Evolutionary conservation across 2,113 vertebrate species (phyloP), one percentile per base, ranked within the genome.

Genomic region (Menura novaehollandiae): DNA sequence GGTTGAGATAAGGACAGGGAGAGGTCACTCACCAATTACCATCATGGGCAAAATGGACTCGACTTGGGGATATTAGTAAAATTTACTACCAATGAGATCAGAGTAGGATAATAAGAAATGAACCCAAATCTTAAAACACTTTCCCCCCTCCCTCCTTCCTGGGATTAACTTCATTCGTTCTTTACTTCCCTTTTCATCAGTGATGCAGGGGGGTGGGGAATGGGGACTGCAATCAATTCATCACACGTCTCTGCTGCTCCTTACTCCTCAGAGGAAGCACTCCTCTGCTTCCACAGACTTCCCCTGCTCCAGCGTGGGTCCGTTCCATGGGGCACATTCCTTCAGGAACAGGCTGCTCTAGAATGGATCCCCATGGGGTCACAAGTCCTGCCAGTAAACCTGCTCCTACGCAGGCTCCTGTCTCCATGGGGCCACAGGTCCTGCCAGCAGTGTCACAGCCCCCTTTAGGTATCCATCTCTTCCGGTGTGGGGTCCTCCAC

Each of bases 231-330:
- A 5, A 14, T 39, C 35, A 81, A 33, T 62, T 63, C 7, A 39
- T 33, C 24, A 27, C 0, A 1, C 20, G 2, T 46, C 7, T n/a
- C 23, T 92, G 71, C 28, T 3, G 3, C 15, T 39, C 24, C 16
- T 67, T 67, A 21, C 24, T 49, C 13, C 20, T 24, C 64, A 53
- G 74, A 24, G n/a, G 15, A 46, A 47, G 10, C 8, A 41, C 10
- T 56, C 20, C 23, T 58, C 39, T 41, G 39, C 39, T 41, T 41
- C 39, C 63, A 32, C 43, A 51, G 23, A 30, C 13, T 62, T 75
- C 3, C 8, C 3, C 37, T 52, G 3, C 12, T 76, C 32, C 12
- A 10, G 6, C 0, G 0, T 43, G 37, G 4, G 3, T 74, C 24
- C 9, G 9, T 77, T 63, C 33, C 43, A 18, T 3, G 11, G 47